A percentile compares a stretch with the other conserved stretches of the same genome.
phyloP scores from a whole-genome alignment of 2,888 invertebrate genomes.

The Acanthococcus lagerstroemiae region DNA sequence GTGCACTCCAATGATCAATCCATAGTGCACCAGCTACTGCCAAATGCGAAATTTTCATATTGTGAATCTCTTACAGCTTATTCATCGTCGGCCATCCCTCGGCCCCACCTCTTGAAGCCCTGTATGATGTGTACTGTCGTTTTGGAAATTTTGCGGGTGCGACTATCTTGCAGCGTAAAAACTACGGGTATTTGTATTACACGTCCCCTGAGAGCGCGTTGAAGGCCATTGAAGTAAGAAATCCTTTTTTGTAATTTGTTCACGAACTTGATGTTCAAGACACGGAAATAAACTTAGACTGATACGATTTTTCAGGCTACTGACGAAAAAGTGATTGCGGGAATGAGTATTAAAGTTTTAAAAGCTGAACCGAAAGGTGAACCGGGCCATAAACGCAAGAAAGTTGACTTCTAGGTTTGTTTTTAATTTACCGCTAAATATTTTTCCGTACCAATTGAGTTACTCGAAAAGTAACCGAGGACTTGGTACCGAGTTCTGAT shows the following conservation, averaged over 20 bases:
- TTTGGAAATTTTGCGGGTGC: constrained; percentile 86
- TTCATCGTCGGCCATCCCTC: constrained; percentile 50
- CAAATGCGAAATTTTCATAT: constrained; percentile 30
- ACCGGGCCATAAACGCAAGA: constrained; percentile 32
- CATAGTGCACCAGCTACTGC: too few relatives aligned
- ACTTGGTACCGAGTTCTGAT: too few relatives aligned
- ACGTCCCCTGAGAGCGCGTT: constrained; percentile 63
- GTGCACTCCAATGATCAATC: too few relatives aligned
- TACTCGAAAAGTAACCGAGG: too few relatives aligned
- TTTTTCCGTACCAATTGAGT: too few relatives aligned
- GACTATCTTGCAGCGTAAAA: constrained; percentile 77
- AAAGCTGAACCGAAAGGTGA: constrained; percentile 56
- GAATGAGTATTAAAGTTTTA: constrained; percentile 63
- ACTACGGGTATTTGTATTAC: constrained; percentile 86
- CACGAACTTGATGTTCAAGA: not conserved
- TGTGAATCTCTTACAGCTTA: constrained; percentile 39
- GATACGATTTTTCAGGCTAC: constrained; percentile 31
- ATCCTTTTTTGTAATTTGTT: not conserved
- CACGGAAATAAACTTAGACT: not conserved
- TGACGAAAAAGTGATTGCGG: constrained; percentile 5
- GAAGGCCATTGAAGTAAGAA: constrained; percentile 56
- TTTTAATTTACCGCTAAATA: too few relatives aligned
- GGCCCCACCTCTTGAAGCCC: constrained; percentile 63
- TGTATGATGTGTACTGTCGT: constrained; percentile 80
- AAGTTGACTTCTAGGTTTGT: too few relatives aligned